Evolutionary conservation across 2,888 invertebrate species (phyloP).

Genomic region (Emmelina monodactyla): DNA sequence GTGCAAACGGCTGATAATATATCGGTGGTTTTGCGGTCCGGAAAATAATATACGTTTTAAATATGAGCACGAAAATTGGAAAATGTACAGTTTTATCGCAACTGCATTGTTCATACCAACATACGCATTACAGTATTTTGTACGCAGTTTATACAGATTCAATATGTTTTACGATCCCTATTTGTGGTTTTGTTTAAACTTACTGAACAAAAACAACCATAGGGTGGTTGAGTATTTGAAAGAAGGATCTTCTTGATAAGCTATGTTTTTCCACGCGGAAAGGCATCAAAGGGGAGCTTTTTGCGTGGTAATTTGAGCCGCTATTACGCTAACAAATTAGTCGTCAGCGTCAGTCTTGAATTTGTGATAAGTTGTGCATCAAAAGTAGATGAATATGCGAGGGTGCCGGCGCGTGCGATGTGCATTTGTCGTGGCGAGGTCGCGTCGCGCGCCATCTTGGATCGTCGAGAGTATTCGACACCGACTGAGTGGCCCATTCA

Average conservation of each 20-base stretch:
- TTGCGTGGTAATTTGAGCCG: background rate
- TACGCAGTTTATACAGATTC: too few relatives aligned
- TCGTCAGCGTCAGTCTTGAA: slow-evolving; percentile 1
- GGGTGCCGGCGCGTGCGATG: slow-evolving; percentile 21
- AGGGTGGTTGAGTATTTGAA: too few relatives aligned
- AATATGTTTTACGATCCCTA: too few relatives aligned
- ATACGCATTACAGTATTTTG: too few relatives aligned
- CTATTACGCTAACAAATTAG: slow-evolving; percentile 5
- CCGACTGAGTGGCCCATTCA: slow-evolving; percentile 49
- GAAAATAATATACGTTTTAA: slow-evolving; percentile 16
- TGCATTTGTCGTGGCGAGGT: slow-evolving; percentile 38
- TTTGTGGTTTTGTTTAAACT: too few relatives aligned
- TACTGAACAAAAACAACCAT: too few relatives aligned
- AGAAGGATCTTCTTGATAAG: too few relatives aligned
- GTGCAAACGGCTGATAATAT: slow-evolving; percentile 4
- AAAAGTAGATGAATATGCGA: background rate
- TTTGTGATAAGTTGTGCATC: too few relatives aligned
- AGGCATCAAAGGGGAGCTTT: too few relatives aligned
- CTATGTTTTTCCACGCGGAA: too few relatives aligned
- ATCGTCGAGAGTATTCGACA: slow-evolving; percentile 41
- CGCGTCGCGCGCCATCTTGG: slow-evolving; percentile 43
- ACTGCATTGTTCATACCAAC: slow-evolving; percentile 20
- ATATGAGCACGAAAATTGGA: slow-evolving; percentile 19
- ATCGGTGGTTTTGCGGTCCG: slow-evolving; percentile 3
- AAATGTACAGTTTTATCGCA: slow-evolving; percentile 21